Evolutionary conservation across 2,888 invertebrate genomes (phyloP).

Genomic region (Mythimna lalbum): DNA sequence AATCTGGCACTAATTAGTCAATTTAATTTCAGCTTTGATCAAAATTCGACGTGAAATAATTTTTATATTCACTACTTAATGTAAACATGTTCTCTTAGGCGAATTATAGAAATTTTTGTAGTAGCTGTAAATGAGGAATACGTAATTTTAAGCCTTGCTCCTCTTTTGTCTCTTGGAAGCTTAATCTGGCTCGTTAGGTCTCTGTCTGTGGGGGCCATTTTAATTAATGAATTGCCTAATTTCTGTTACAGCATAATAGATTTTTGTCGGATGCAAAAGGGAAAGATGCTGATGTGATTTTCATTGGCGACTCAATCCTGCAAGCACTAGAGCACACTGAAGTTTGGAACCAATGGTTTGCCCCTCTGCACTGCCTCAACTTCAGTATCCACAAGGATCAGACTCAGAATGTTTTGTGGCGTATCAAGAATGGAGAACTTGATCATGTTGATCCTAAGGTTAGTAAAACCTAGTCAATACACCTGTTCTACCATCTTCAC

Average conservation of each 20-base stretch:
- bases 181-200: background rate
- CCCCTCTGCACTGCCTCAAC: conserved; percentile 97
- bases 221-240: conserved; percentile 1
- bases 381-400: conserved; percentile 97
- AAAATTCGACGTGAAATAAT: background rate
- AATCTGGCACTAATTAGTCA: conserved; percentile 28
- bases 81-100: background rate
- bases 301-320: conserved; percentile 97
- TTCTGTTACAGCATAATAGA: conserved; percentile 94
- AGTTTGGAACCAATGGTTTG: conserved; percentile 97
- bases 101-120: background rate
- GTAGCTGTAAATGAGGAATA: background rate
- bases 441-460: conserved; percentile 97
- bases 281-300: conserved; percentile 97
- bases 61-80: background rate
- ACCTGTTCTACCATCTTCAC: too few species aligned
- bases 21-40: conserved; percentile 5
- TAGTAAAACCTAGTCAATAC: conserved; percentile 46
- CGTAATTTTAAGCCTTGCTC: background rate
- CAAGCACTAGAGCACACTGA: conserved; percentile 95
- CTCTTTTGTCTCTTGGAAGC: background rate
- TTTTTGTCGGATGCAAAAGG: conserved; percentile 96
- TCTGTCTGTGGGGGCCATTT: background rate
- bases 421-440: conserved; percentile 96
- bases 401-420: conserved; percentile 97